Evolutionary conservation across 1,140 invertebrate genomes (phyloP), one percentile per base, ranked within the genome.

Genomic region (Drosophila kurseongensis): DNA sequence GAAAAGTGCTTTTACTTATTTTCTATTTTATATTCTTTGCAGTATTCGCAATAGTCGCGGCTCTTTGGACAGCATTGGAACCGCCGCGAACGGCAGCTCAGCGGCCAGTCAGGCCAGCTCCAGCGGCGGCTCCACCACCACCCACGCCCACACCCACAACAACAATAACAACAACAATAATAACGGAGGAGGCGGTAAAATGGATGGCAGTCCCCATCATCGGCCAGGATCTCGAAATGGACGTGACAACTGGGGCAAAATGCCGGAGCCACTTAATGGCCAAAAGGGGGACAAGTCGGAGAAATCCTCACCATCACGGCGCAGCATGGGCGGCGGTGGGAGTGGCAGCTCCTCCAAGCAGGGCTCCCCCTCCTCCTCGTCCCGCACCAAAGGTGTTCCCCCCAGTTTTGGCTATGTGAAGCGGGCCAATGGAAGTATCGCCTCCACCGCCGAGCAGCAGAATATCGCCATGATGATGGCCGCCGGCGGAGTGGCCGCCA

Each of bases 371-470:
- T 93, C 94, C 41, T 94, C 93, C 54, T 77, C 79, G 12, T 89
- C 83, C 10, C 94, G 95, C 78, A 95, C 94, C 5, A 93, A 94
- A 71, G 95, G 96, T 29, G 96, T 96, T 1, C 96, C 96, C 7
- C 96, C 96, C 66, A 96, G 95, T 91, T 97, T 97, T 84, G 96
- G 96, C 32, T 97, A 97, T 85, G 95, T 96, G n/a, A 97, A 97
- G 85, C 93, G 96, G 69, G 95, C 95, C 73, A 96, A 95, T 68
- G 95, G 95, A 35, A 90, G 88, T 48, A 86, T 89, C 16, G 59
- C 91, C 0, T 93, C 93, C 1, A 94, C 93, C 38, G 94, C 93
- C 52, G 94, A 94, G 13, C 93, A 94, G 38, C 94, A 93, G 80
- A 93, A 93, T 29, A 92, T 92, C 9, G 73, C 76, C 10, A 88